These are phyloP conservation scores for Ctena decussata DNA, from an alignment of 2,888 invertebrate species.

Conservation along the genomic window DNA sequence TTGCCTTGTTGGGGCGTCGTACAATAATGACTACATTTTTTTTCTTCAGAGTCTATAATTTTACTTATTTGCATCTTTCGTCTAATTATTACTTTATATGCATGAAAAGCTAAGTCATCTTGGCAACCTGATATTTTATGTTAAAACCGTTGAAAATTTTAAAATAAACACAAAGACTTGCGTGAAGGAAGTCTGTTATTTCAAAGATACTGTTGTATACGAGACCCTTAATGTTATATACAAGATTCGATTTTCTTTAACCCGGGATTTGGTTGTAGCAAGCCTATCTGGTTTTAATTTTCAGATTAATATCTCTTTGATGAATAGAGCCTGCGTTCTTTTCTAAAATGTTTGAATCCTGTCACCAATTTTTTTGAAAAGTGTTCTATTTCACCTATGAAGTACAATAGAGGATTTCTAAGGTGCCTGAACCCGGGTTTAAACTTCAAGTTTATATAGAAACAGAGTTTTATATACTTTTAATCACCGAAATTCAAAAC, in stretches of 20 bases:
- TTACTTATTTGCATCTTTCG: conserved; percentile 1
- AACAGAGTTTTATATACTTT: too few relatives aligned
- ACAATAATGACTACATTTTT: not conserved
- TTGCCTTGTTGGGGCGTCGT: not conserved
- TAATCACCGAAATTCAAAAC: too few relatives aligned
- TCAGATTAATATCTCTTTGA: not conserved
- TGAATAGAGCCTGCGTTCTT: not conserved
- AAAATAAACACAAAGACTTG: not conserved
- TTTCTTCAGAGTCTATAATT: not conserved
- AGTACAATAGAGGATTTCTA: not conserved
- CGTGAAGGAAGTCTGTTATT: not conserved
- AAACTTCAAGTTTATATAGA: not conserved
- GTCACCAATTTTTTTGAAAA: not conserved
- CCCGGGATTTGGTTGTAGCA: not conserved
- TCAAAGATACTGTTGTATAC: too few relatives aligned
- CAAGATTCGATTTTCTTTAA: too few relatives aligned
- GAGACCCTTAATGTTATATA: too few relatives aligned
- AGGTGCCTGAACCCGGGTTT: not conserved
- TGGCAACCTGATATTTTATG: not conserved
- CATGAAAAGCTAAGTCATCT: not conserved
- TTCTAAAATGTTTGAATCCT: not conserved
- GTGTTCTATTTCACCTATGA: not conserved
- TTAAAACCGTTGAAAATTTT: conserved; percentile 3
- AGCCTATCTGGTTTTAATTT: not conserved
- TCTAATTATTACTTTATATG: not conserved